Conservation (phyloP, 2,797 vertebrate genomes). For the Bucorvus abyssinicus region DNA sequence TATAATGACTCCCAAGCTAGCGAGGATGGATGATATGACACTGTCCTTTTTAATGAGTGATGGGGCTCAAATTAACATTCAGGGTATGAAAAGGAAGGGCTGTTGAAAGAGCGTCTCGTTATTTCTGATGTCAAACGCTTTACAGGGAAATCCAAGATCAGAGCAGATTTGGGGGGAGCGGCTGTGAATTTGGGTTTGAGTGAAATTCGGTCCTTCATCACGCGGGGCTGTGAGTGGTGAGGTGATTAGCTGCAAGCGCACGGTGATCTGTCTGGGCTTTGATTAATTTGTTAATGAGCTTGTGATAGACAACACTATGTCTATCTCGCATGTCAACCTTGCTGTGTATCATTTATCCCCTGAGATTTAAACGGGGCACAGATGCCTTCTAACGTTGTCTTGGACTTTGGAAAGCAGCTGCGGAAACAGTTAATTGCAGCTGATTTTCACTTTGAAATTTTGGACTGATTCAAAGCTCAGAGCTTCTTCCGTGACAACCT, state of each 20-base stretch:
- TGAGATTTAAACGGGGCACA: background rate
- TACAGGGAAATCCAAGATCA: slow-evolving; percentile 40
- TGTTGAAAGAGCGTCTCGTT: slow-evolving; percentile 34
- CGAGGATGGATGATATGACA: background rate
- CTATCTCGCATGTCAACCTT: background rate
- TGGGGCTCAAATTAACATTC: slow-evolving; percentile 31
- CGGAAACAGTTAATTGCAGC: background rate
- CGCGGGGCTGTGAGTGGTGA: background rate
- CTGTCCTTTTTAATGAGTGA: slow-evolving; percentile 4
- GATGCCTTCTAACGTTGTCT: background rate
- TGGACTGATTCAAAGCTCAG: background rate
- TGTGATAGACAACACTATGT: background rate
- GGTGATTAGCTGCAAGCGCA: background rate
- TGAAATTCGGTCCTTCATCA: background rate
- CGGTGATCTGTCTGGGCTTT: background rate
- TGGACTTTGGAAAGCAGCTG: background rate
- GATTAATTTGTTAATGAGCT: slow-evolving; percentile 53
- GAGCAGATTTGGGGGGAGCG: background rate
- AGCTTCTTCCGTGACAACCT: background rate
- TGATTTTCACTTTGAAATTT: slow-evolving; percentile 20
- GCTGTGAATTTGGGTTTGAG: background rate
- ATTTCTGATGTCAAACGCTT: slow-evolving; percentile 19
- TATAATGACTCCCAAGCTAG: background rate
- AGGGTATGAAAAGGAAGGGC: background rate
- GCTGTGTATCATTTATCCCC: background rate